These are phyloP conservation scores for Electrona antarctica DNA, from an alignment of 2,113 vertebrate genomes.

Conservation along the genomic window DNA sequence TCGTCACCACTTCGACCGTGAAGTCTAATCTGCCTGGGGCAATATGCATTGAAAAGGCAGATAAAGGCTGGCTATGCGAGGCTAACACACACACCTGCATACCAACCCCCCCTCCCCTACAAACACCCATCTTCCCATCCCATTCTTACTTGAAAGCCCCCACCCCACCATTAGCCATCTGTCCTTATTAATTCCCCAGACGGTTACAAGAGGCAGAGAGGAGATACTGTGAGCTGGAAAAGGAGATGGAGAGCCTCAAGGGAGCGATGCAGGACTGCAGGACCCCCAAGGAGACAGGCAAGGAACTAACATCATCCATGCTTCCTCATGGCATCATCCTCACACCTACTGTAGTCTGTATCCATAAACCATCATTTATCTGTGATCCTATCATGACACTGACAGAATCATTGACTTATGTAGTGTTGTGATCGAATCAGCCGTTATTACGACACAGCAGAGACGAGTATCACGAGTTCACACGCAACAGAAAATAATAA, in stretches of 20 bases:
- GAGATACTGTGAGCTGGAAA: conserved; percentile 65
- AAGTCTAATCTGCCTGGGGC: no score
- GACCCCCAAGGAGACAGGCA: conserved; percentile 56
- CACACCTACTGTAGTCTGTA: not conserved
- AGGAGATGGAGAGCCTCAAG: conserved; percentile 59
- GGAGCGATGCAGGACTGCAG: conserved; percentile 58
- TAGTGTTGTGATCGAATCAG: no score
- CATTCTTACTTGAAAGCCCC: not conserved
- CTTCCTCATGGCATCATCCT: not conserved
- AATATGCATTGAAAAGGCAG: no score
- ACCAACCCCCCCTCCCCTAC: no score
- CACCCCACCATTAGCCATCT: not conserved
- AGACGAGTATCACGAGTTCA: no score
- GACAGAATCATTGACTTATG: not conserved
- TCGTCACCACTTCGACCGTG: no score
- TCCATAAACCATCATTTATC: not conserved
- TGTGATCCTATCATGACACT: no score
- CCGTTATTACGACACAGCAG: no score
- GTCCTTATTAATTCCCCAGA: conserved; percentile 68
- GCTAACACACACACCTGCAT: no score
- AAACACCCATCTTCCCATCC: not conserved
- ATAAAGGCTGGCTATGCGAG: no score
- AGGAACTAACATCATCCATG: conserved; percentile 27
- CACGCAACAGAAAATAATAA: no score
- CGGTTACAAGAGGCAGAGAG: conserved; percentile 67